A percentile compares a stretch with the other conserved stretches of the same genome.
Evolutionary conservation across 1,140 invertebrate species (phyloP).

Genomic region (Tribolium castaneum): DNA sequence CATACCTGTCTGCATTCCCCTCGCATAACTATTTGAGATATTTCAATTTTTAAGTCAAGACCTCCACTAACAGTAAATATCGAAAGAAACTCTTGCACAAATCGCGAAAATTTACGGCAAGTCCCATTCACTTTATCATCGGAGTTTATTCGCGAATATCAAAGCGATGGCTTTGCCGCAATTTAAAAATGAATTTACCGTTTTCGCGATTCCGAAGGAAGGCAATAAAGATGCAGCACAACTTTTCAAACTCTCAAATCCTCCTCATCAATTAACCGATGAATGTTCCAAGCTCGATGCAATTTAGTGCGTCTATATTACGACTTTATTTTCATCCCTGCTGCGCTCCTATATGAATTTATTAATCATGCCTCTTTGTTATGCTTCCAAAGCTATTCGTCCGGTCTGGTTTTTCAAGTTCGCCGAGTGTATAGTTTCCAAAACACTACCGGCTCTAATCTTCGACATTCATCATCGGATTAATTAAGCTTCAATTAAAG

Average conservation of each 20-base stretch:
- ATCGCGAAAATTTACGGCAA: not conserved
- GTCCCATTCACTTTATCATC: constrained; percentile 10
- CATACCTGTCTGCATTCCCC: not conserved
- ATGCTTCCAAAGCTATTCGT: not conserved
- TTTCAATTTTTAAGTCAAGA: not conserved
- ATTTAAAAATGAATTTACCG: constrained; percentile 32
- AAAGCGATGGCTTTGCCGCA: constrained; percentile 3
- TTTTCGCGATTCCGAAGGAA: constrained; percentile 13
- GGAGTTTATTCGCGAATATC: constrained; percentile 9
- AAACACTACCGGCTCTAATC: constrained; percentile 1
- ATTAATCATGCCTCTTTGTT: constrained; percentile 29
- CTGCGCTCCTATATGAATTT: constrained; percentile 25
- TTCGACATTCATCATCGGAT: constrained; percentile 11
- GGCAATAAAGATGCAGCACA: constrained; percentile 14
- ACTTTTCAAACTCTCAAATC: not conserved
- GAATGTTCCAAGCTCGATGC: constrained; percentile 22
- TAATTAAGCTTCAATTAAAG: constrained; percentile 20
- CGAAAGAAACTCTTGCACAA: constrained; percentile 10
- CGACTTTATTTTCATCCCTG: constrained; percentile 29
- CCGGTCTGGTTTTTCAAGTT: constrained; percentile 8
- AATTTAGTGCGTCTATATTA: constrained; percentile 20
- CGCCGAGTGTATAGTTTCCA: not conserved
- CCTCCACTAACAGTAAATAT: not conserved
- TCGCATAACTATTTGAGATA: not conserved
- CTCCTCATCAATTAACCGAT: constrained; percentile 8